phyloP scores from a whole-genome alignment of 2,888 invertebrate genomes.

The Ectemnius continuus region DNA sequence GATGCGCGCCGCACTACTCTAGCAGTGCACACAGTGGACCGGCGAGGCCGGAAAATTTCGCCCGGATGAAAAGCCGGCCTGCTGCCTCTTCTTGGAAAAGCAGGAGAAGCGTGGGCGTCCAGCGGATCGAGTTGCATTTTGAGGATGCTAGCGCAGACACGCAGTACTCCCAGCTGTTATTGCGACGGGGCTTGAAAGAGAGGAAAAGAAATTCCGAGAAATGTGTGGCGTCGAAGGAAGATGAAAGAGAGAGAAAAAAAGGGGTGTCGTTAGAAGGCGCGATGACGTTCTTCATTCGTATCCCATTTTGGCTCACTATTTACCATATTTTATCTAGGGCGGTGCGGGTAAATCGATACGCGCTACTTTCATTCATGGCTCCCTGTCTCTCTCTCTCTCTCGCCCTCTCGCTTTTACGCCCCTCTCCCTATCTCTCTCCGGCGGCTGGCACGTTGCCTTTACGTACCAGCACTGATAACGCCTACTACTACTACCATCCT shows the following conservation, averaged over 20 bases:
- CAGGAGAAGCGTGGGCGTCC: too few species aligned
- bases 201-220: too few species aligned
- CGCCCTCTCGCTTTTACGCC: slow-evolving; percentile 42
- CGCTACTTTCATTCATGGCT: slow-evolving; percentile 76
- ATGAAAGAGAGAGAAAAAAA: neutral
- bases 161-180: too few species aligned
- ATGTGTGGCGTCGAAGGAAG: too few species aligned
- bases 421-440: slow-evolving; percentile 38
- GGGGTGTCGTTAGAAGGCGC: slow-evolving; percentile 3
- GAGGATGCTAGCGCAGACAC: too few species aligned
- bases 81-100: too few species aligned
- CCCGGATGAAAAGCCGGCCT: too few species aligned
- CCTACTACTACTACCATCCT: slow-evolving; percentile 47
- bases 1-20: too few species aligned
- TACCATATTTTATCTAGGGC: slow-evolving; percentile 72
- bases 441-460: slow-evolving; percentile 70
- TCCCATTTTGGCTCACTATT: slow-evolving; percentile 61
- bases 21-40: too few species aligned
- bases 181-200: too few species aligned
- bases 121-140: too few species aligned
- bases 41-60: too few species aligned
- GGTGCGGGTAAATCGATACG: slow-evolving; percentile 75
- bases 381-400: slow-evolving; percentile 52
- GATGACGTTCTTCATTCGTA: slow-evolving; percentile 46
- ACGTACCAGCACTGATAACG: slow-evolving; percentile 58